Percentiles rank a stretch among this genome's conserved stretches.
phyloP scores from a whole-genome alignment of 2,113 vertebrate species.

The Chrysemys picta region DNA sequence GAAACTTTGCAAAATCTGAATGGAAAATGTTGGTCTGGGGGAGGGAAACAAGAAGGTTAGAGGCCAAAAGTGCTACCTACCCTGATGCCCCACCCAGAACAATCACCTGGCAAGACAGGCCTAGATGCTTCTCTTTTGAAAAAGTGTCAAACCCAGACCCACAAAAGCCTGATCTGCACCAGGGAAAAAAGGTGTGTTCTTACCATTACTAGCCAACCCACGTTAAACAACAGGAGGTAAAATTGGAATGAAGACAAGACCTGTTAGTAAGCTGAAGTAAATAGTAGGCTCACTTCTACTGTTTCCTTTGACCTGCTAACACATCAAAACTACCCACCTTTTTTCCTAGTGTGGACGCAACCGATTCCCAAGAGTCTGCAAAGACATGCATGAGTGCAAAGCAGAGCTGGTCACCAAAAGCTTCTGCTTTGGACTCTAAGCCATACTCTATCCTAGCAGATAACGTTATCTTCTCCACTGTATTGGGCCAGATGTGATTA shows the following conservation, averaged over 20 bases:
- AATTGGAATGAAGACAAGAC: background rate
- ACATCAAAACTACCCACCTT: background rate
- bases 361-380: background rate
- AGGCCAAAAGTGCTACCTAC: background rate
- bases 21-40: background rate
- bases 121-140: background rate
- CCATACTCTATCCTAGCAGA: background rate
- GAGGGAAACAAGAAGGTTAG: background rate
- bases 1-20: rapidly evolving
- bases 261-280: background rate
- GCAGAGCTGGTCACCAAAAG: background rate
- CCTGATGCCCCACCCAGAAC: background rate
- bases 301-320: background rate
- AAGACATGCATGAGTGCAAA: background rate
- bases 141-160: rapidly evolving
- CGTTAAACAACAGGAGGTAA: too few relatives aligned
- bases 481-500: background rate
- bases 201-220: background rate
- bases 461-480: background rate
- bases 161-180: background rate
- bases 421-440: background rate
- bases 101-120: background rate
- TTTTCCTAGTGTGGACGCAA: background rate
- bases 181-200: background rate
- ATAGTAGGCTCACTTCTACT: background rate